phyloP scores from a whole-genome alignment of 2,888 invertebrate genomes.

The Subacronicta megacephala region DNA sequence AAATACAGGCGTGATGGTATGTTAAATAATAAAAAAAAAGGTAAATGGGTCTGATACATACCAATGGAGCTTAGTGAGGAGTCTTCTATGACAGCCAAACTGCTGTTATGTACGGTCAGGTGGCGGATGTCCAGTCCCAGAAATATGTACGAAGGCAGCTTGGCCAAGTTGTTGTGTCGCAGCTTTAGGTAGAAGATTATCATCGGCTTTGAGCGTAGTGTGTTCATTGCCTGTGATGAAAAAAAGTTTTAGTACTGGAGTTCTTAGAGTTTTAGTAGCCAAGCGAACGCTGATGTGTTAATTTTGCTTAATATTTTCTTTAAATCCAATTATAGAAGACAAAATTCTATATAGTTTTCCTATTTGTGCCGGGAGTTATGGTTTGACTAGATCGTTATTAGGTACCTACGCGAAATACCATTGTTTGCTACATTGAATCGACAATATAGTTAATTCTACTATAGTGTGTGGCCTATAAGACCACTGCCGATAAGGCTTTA shows the following conservation, averaged over 20 bases:
- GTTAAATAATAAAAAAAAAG: too few species aligned
- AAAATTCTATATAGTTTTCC: too few species aligned
- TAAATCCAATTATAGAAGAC: neutral
- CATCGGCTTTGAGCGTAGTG: slow-evolving; percentile 94
- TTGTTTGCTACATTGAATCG: too few species aligned
- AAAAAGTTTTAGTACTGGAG: neutral
- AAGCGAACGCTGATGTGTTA: neutral
- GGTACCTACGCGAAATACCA: too few species aligned
- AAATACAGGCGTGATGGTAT: too few species aligned
- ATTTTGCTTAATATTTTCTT: too few species aligned
- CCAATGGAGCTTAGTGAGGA: slow-evolving; percentile 96
- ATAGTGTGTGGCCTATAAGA: too few species aligned
- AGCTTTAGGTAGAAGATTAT: slow-evolving; percentile 96
- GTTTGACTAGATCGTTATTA: too few species aligned
- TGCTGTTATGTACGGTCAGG: slow-evolving; percentile 96
- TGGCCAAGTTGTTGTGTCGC: slow-evolving; percentile 95
- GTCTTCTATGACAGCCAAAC: slow-evolving; percentile 95
- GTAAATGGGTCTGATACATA: slow-evolving; percentile 77
- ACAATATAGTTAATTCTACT: too few species aligned
- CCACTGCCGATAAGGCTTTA: too few species aligned
- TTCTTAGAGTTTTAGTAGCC: neutral
- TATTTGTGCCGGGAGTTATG: too few species aligned
- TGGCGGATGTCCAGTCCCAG: slow-evolving; percentile 96
- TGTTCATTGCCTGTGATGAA: slow-evolving; percentile 92
- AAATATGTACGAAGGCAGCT: slow-evolving; percentile 96